Evolutionary conservation across 2,888 invertebrate species (phyloP).

Genomic region (Aleiodes alternator): DNA sequence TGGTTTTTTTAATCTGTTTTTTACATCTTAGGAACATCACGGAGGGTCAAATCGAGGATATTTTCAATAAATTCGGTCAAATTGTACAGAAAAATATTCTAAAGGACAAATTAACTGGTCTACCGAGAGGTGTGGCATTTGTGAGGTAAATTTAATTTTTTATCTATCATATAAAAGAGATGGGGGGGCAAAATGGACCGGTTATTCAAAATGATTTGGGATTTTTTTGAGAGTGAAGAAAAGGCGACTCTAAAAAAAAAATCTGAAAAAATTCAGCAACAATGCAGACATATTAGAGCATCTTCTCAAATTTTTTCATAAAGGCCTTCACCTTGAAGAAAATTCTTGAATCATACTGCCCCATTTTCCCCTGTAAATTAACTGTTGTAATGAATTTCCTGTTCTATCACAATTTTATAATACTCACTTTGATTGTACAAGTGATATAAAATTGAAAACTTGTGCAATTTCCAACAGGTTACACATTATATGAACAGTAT

Average conservation of each 20-base stretch:
- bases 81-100: conserved; percentile 95
- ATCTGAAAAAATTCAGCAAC: neutral
- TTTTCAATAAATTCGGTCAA: conserved; percentile 92
- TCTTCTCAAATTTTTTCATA: too few species aligned
- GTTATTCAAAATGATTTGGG: too few species aligned
- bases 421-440: neutral
- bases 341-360: too few species aligned
- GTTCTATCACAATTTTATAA: conserved; percentile 1
- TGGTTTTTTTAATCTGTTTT: neutral
- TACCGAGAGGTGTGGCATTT: conserved; percentile 94
- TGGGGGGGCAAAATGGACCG: too few species aligned
- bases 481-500: conserved; percentile 34
- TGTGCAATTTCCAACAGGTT: conserved; percentile 56
- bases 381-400: too few species aligned
- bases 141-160: conserved; percentile 81
- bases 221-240: too few species aligned
- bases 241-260: too few species aligned
- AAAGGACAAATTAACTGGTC: conserved; percentile 90
- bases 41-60: conserved; percentile 88
- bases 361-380: too few species aligned
- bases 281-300: neutral
- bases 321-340: too few species aligned
- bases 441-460: conserved; percentile 54
- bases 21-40: conserved; percentile 80
- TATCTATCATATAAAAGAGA: neutral